A percentile compares a stretch with the other conserved stretches of the same genome.
phyloP scores from a whole-genome alignment of 2,797 vertebrate species.

The Podargus strigoides region DNA sequence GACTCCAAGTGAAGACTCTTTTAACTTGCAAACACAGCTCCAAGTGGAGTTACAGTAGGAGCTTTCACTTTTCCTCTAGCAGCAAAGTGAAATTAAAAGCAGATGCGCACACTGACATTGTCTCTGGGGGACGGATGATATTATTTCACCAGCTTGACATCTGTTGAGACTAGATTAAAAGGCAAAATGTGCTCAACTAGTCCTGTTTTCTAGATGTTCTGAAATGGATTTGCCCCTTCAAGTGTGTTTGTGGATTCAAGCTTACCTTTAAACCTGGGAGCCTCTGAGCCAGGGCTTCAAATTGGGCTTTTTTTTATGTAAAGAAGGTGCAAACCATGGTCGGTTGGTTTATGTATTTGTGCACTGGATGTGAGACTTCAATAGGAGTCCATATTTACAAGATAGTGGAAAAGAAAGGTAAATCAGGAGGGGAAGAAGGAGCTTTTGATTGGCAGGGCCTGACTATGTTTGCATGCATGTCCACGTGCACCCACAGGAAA shows the following conservation, averaged over 20 bases:
- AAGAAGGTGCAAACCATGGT: not conserved
- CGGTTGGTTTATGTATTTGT: not conserved
- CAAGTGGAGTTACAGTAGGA: slow-evolving; percentile 21
- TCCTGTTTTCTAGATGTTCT: not conserved
- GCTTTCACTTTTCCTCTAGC: slow-evolving; percentile 38
- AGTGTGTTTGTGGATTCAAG: not conserved
- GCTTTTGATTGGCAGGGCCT: not conserved
- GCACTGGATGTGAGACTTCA: not conserved
- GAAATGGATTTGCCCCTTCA: not conserved
- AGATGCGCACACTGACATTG: slow-evolving; percentile 20
- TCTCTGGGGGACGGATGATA: slow-evolving; percentile 34
- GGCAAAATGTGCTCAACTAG: not conserved
- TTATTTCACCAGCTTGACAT: slow-evolving; percentile 53
- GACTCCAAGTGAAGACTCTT: not conserved
- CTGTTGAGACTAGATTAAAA: slow-evolving; percentile 31
- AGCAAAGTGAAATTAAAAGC: slow-evolving; percentile 24
- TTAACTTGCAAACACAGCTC: not conserved
- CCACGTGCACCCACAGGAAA: not conserved
- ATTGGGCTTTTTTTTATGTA: not conserved
- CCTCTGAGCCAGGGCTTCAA: not conserved
- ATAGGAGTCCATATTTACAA: not conserved
- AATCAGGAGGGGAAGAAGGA: not conserved
- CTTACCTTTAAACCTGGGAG: not conserved
- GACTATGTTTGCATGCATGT: fast-evolving
- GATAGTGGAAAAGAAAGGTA: not conserved